These are phyloP conservation scores for Drosophila tropicalis DNA, from an alignment of 1,140 invertebrate species.

Conservation along the genomic window DNA sequence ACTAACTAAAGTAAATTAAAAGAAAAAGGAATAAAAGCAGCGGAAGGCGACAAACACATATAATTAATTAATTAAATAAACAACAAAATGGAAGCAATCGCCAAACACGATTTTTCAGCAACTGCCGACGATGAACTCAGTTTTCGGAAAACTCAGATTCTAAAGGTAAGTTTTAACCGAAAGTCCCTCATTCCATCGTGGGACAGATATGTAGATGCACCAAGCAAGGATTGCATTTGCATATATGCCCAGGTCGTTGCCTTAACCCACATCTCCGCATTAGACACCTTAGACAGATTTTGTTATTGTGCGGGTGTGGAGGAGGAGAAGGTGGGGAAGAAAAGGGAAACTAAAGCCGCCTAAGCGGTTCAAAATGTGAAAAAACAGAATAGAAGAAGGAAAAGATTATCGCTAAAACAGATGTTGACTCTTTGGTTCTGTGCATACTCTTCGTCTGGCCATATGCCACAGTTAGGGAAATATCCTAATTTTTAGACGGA, in stretches of 20 bases:
- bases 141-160: conserved; percentile 96
- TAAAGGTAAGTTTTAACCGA: conserved; percentile 90
- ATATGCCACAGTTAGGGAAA: conserved; percentile 12
- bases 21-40: conserved; percentile 32
- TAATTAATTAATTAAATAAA: conserved; percentile 19
- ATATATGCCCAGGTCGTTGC: conserved; percentile 46
- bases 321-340: neutral
- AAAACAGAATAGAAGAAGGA: conserved; percentile 4
- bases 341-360: conserved; percentile 18
- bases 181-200: neutral
- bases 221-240: conserved; percentile 28
- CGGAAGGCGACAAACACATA: conserved; percentile 19
- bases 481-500: neutral
- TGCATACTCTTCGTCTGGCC: conserved; percentile 11
- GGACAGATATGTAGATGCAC: neutral
- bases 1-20: conserved; percentile 48
- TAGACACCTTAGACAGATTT: conserved; percentile 32
- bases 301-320: conserved; percentile 6
- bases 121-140: conserved; percentile 99
- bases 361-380: conserved; percentile 45
- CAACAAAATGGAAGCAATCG: conserved; percentile 96
- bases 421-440: conserved; percentile 12
- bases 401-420: conserved; percentile 27
- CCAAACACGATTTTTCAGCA: conserved; percentile 99
- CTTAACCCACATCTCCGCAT: conserved; percentile 50